Evolutionary conservation across 2,888 invertebrate genomes (phyloP).

Genomic region (Tipula unca): DNA sequence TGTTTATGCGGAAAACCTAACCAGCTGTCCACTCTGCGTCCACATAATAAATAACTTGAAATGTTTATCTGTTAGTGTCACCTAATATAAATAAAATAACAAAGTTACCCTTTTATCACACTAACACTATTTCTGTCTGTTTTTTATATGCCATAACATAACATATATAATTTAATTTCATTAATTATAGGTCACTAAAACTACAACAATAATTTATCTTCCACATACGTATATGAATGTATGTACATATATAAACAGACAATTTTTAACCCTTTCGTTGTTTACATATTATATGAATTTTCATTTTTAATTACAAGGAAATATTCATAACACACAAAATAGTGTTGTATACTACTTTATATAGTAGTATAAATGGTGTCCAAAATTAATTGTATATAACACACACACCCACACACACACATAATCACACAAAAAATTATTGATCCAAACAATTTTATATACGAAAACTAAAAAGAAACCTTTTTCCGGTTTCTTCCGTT

Average conservation of each 20-base stretch:
- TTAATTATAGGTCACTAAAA: conserved; percentile 14
- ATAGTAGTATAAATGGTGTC: background rate
- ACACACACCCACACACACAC: background rate
- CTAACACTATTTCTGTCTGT: background rate
- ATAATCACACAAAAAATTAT: background rate
- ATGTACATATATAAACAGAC: too few species aligned
- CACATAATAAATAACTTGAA: background rate
- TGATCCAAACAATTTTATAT: background rate
- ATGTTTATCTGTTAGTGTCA: background rate
- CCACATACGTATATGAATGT: background rate
- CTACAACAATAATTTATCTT: background rate
- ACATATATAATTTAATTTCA: background rate
- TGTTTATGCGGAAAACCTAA: background rate
- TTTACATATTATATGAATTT: background rate
- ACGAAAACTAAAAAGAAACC: background rate
- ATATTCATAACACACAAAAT: background rate
- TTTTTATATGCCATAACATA: background rate
- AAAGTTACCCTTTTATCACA: background rate
- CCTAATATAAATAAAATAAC: background rate
- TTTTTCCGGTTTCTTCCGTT: background rate
- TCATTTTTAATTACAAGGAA: background rate
- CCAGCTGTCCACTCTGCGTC: background rate
- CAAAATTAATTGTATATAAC: background rate
- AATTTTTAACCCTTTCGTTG: background rate
- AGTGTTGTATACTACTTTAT: background rate